A percentile compares a stretch with the other conserved stretches of the same genome.
Evolutionary conservation across 2,797 vertebrate genomes (phyloP).

Genomic region (Sciaenops ocellatus): DNA sequence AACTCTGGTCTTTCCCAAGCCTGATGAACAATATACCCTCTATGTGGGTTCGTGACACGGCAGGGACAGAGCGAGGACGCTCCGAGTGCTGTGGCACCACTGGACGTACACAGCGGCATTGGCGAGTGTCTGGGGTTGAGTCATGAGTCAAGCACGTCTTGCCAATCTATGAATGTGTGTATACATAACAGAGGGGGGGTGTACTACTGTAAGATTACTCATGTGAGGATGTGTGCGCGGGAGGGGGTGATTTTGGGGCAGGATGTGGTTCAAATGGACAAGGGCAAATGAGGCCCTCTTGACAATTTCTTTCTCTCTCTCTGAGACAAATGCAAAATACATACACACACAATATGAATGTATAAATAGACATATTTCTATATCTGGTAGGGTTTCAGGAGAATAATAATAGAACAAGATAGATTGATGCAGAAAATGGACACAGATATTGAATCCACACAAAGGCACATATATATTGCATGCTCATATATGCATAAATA

Average conservation of each 20-base stretch:
- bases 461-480: conserved; percentile 4
- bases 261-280: conserved; percentile 72
- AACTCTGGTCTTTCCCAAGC: conserved; percentile 84
- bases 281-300: conserved; percentile 48
- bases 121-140: conserved; percentile 76
- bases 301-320: conserved; percentile 19
- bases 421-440: conserved; percentile 9
- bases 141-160: conserved; percentile 82
- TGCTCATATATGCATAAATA: neutral
- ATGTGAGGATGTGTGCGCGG: conserved; percentile 52
- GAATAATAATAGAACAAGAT: neutral
- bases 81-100: conserved; percentile 73
- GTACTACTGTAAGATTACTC: conserved; percentile 59
- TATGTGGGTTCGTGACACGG: conserved; percentile 80
- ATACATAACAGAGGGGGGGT: conserved; percentile 68
- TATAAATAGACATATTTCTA: conserved; percentile 6
- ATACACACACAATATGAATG: conserved; percentile 3
- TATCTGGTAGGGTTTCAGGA: neutral
- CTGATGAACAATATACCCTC: conserved; percentile 78
- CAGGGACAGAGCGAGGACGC: conserved; percentile 67
- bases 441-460: neutral
- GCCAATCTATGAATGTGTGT: conserved; percentile 81
- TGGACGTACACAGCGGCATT: conserved; percentile 75
- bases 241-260: conserved; percentile 43
- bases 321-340: conserved; percentile 2